A percentile compares a stretch with the other conserved stretches of the same genome.
Evolutionary conservation across 2,113 vertebrate genomes (phyloP).

Genomic region (Corythornis vintsioides): DNA sequence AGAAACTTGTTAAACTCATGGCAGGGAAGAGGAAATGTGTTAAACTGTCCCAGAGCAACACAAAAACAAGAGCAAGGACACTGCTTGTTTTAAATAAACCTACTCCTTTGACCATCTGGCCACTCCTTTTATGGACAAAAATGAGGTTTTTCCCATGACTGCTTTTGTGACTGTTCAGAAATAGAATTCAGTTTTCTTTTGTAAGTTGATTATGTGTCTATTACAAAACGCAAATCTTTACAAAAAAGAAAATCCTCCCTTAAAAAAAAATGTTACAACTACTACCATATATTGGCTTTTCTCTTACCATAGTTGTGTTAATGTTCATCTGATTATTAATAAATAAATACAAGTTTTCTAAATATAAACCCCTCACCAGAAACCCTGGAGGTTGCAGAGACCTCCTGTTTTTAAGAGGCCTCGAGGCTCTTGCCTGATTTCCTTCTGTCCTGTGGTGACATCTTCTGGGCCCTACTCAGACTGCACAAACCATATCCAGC

Average conservation of each 20-base stretch:
- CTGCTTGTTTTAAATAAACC: slow-evolving; percentile 53
- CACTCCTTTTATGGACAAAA: slow-evolving; percentile 60
- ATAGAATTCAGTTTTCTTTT: neutral
- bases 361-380: neutral
- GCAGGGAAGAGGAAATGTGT: neutral
- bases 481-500: neutral
- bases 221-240: neutral
- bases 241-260: neutral
- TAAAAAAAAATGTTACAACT: neutral
- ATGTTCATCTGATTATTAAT: neutral
- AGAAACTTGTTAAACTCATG: neutral
- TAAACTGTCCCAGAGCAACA: neutral
- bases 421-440: neutral
- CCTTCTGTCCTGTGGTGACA: slow-evolving; percentile 24
- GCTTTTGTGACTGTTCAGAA: slow-evolving; percentile 15
- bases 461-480: slow-evolving; percentile 25
- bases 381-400: neutral
- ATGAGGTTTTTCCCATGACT: slow-evolving; percentile 49
- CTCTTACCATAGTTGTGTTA: neutral
- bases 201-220: neutral
- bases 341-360: neutral
- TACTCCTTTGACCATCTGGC: slow-evolving; percentile 27
- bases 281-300: neutral
- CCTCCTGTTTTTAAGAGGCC: neutral
- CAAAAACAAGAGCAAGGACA: neutral